phyloP scores from a whole-genome alignment of 2,113 vertebrate species.

The Halichoeres trimaculatus region DNA sequence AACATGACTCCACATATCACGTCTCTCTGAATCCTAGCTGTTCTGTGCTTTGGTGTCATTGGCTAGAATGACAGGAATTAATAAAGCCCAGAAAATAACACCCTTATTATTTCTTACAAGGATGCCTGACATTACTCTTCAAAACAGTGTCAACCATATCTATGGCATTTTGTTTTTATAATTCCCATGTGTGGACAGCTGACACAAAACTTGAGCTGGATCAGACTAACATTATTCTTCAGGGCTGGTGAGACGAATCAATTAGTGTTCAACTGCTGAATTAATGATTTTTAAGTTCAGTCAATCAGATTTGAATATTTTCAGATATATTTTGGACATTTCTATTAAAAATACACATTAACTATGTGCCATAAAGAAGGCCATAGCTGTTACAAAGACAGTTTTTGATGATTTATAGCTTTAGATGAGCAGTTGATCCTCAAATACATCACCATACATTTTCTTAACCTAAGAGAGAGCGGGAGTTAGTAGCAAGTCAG shows the following conservation, averaged over 20 bases:
- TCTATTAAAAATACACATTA: too few species aligned
- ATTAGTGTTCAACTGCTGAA: neutral
- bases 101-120: neutral
- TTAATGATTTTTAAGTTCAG: neutral
- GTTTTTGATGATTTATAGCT: neutral
- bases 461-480: conserved; percentile 6
- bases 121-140: neutral
- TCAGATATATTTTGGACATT: too few species aligned
- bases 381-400: too few species aligned
- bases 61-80: neutral
- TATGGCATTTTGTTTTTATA: neutral
- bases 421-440: neutral
- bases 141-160: neutral
- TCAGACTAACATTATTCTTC: neutral
- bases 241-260: neutral
- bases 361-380: too few species aligned
- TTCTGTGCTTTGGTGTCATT: neutral
- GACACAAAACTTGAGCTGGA: neutral
- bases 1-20: conserved; percentile 1
- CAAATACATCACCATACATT: conserved; percentile 48
- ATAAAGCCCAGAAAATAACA: neutral
- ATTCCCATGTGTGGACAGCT: neutral
- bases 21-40: too few species aligned
- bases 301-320: too few species aligned
- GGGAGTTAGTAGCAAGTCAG: conserved; percentile 5